A percentile compares a stretch with the other conserved stretches of the same genome.
These are phyloP conservation scores for Urocolius indicus DNA, from an alignment of 2,113 vertebrate genomes.

Conservation along the genomic window DNA sequence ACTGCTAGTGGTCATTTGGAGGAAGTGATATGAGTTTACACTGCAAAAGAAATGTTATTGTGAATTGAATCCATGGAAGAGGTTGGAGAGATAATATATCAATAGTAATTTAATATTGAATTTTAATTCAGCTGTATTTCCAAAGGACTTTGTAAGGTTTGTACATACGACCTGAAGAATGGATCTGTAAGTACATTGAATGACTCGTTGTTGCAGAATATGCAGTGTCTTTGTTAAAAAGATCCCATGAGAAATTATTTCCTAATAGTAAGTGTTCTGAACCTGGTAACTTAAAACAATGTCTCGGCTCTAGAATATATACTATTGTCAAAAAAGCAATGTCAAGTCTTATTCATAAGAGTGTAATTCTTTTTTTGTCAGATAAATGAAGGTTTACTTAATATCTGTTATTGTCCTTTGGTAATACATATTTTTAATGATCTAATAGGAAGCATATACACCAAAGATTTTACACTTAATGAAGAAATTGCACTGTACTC, in stretches of 20 bases:
- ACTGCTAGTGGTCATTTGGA: not conserved
- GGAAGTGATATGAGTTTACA: not conserved
- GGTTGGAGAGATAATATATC: not conserved
- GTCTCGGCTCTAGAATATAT: not conserved
- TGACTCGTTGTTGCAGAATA: not conserved
- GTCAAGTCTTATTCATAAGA: not conserved
- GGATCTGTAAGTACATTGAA: accelerated
- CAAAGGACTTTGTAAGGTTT: not conserved
- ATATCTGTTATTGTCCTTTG: not conserved
- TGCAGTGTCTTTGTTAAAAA: not conserved
- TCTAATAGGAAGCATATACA: not conserved
- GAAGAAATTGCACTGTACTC: not conserved
- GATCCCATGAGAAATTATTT: not conserved
- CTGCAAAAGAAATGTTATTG: not conserved
- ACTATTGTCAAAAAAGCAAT: accelerated
- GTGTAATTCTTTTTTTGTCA: not conserved
- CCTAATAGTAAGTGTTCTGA: not conserved
- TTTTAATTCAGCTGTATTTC: not conserved
- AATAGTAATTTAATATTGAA: not conserved
- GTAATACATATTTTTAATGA: not conserved
- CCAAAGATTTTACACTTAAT: not conserved
- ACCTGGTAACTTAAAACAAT: not conserved
- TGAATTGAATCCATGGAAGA: not conserved
- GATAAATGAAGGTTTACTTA: not conserved
- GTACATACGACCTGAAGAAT: not conserved